Evolutionary conservation across 2,888 invertebrate genomes (phyloP), one percentile per base, ranked within the genome.

Genomic region (Eupithecia exiguata): DNA sequence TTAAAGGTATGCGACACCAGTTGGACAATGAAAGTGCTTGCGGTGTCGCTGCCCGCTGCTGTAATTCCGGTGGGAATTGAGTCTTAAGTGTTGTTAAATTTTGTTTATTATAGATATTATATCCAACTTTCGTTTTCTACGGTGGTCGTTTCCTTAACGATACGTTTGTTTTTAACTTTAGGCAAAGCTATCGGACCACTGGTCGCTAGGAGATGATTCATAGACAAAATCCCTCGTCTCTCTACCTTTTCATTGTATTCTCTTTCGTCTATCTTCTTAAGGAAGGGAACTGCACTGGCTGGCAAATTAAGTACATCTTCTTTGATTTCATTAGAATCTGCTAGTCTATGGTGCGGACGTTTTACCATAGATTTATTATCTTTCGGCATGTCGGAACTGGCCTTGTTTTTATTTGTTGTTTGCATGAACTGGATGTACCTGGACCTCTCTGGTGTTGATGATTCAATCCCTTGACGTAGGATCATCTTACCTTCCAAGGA

Each of bases 171-270:
- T 2, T 5, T 25, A 14, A 58, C 25, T 58, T 58, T 62, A 30
- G 67, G 49, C 53, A 68, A 35, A 62, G 62, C 6, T 62, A 62
- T 62, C 4, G 62, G 62, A 3, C 86, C 87, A 36, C 83, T 86
- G 0, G 84, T 87, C 0, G 82, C 83, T 4, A 84, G n/a, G 0
- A 81, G 30, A 14, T 61, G 0, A 30, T 61, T 0, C 30, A 61
- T 61, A 16, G 6, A 7, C 0, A 21, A 10, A 10, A 5, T 58
- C 12, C 58, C 25, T 5, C 58, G 7, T 25, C 58, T 58, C 14
- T 25, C 58, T 58, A 10, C 5, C 14, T 25, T 25, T 5, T 58
- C 25, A 14, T 14, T 25, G 58, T 58, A 58, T 14, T 25, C 25
- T 25, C 12, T 58, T 0, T 58, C 25, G 14, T 58, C 58, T 58